These are phyloP conservation scores for Procavia capensis DNA, from an alignment of 2,113 vertebrate genomes.

Conservation along the genomic window DNA sequence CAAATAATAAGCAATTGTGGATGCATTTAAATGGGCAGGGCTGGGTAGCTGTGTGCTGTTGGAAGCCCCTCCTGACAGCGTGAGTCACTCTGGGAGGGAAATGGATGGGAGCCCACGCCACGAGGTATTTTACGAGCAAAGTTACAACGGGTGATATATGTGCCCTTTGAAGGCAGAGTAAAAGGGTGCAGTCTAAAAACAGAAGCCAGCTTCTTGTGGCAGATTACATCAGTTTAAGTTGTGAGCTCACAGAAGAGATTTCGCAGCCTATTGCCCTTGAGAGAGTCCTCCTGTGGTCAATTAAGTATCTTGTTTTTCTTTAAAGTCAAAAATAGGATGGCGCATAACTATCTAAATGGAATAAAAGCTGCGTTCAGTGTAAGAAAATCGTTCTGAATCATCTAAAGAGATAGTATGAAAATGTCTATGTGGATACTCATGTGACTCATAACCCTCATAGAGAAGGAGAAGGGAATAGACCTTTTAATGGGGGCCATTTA, in stretches of 20 bases:
- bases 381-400: constrained; percentile 67
- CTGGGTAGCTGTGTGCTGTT: neutral
- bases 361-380: constrained; percentile 66
- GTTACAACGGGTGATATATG: constrained; percentile 78
- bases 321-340: constrained; percentile 73
- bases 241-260: constrained; percentile 71
- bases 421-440: constrained; percentile 25
- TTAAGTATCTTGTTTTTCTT: constrained; percentile 84
- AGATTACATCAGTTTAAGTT: constrained; percentile 86
- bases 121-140: constrained; percentile 75
- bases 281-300: constrained; percentile 80
- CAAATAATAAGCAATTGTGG: neutral
- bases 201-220: constrained; percentile 85
- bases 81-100: constrained; percentile 17
- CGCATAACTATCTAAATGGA: constrained; percentile 75
- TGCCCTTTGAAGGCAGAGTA: constrained; percentile 82
- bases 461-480: neutral
- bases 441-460: constrained; percentile 21
- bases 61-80: neutral
- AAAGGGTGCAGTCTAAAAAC: constrained; percentile 84
- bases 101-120: constrained; percentile 36
- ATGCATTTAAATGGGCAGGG: neutral
- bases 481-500: constrained; percentile 58
- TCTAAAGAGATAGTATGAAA: constrained; percentile 56
- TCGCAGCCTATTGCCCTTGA: constrained; percentile 80